Percentiles rank a stretch among this genome's conserved stretches.
These are phyloP conservation scores for Macquaria australasica DNA, from an alignment of 2,113 vertebrate genomes.

Conservation along the genomic window DNA sequence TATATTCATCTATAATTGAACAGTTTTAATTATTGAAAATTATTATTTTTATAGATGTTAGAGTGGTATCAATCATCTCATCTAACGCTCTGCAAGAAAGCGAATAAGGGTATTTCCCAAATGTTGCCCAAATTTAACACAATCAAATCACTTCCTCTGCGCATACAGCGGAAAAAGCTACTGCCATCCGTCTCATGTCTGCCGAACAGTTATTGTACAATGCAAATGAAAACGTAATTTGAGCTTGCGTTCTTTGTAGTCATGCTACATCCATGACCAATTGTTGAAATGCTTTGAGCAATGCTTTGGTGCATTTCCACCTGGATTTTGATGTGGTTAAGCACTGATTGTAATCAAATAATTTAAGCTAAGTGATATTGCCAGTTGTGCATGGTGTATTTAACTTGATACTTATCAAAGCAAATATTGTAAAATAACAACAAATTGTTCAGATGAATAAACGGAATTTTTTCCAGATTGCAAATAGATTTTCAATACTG, in stretches of 20 bases:
- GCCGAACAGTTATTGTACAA: not conserved
- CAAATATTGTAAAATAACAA: conserved; percentile 16
- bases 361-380: not conserved
- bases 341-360: conserved; percentile 3
- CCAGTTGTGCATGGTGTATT: conserved; percentile 16
- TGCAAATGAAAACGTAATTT: not conserved
- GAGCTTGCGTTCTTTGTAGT: conserved; percentile 6
- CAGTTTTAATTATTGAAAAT: not conserved
- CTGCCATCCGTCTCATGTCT: not conserved
- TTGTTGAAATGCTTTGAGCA: conserved; percentile 1
- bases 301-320: not conserved
- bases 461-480: conserved; percentile 6
- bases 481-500: conserved; percentile 2
- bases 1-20: not conserved
- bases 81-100: not conserved
- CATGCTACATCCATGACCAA: not conserved
- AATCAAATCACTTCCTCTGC: not conserved
- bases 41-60: no score
- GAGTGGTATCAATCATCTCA: not conserved
- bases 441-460: not conserved
- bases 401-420: conserved; percentile 18
- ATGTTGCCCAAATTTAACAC: not conserved
- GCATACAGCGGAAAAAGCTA: not conserved
- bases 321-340: conserved; percentile 1
- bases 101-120: not conserved